A percentile compares a stretch with the other conserved stretches of the same genome.
Conservation (phyloP, 2,113 vertebrate genomes). For the Sphyrna mokarran region DNA sequence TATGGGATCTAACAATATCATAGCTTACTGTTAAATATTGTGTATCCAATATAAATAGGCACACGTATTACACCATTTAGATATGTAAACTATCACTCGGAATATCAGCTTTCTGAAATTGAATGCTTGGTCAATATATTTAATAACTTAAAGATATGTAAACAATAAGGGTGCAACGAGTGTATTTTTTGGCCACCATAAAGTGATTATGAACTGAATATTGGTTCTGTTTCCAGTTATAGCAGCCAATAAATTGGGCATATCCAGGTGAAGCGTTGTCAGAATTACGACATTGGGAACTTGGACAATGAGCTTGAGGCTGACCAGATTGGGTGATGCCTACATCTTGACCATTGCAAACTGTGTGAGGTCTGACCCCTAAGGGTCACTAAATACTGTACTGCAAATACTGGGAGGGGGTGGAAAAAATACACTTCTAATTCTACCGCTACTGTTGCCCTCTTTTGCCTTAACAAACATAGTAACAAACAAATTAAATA, state of each 20-base stretch:
- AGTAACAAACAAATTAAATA: slow-evolving; percentile 29
- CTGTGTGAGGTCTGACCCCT: too few relatives aligned
- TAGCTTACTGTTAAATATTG: neutral
- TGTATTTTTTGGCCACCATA: neutral
- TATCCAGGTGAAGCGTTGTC: neutral
- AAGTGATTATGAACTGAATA: neutral
- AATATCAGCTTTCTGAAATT: slow-evolving; percentile 22
- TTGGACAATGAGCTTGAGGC: neutral
- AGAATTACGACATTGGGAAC: neutral
- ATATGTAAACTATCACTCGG: slow-evolving; percentile 7
- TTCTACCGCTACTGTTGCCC: neutral
- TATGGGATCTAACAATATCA: neutral
- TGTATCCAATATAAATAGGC: slow-evolving; percentile 28
- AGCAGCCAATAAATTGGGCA: neutral
- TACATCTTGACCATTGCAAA: slow-evolving; percentile 1
- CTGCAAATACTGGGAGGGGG: slow-evolving; percentile 18
- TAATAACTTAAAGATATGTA: slow-evolving; percentile 29
- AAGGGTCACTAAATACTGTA: slow-evolving; percentile 12
- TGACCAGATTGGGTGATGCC: neutral
- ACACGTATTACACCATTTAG: neutral
- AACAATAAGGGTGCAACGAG: slow-evolving; percentile 26
- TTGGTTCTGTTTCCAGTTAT: neutral
- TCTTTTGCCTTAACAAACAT: neutral
- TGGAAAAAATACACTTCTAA: neutral
- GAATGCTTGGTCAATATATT: slow-evolving; percentile 1